Base-by-base conservation (phyloP, 2,888 invertebrate genomes). In the Epirrhoe alternata region DNA sequence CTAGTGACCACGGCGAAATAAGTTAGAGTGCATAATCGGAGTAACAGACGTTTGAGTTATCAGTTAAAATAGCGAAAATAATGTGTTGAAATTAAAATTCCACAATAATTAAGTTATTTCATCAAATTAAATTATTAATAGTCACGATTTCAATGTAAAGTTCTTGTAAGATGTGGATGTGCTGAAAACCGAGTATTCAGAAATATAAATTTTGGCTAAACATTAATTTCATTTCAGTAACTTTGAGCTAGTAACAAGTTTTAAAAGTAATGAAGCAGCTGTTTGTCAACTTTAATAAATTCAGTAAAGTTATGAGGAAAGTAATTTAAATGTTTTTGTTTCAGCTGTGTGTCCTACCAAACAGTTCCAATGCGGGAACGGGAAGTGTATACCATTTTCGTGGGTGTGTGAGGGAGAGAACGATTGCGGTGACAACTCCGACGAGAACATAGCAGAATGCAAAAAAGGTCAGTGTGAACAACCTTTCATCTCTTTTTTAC, bases 361-460 rank as follows among this genome's bases (percentile, higher is more conserved):
- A 86, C 97, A 97, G 86, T 97, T 97, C 86, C 95, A 94, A 79
- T 97, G 97, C 86, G 93, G 89, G 75, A 95, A 95, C 85, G 96
- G 95, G 75, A 94, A 94, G 76, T 97, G 97, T 87, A 96, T 97
- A 87, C 96, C 97, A 17, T 92, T 95, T 69, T 94, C 95, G 68
- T 97, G 96, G 94, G 94, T 96, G 72, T 97, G 97, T 85, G 97
- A 97, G 84, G 95, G 96, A 63, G 95, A 95, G 58, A 94, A 95
- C 77, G 97, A 98, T 86, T 97, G 97, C 87, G 94, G 92, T 55
- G 97, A 97, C 89, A 95, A 95, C 81, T 96, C 97, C n/a, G 97
- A 97, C 86, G 97, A 97, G 89, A 94, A 94, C 79, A 91, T 94
- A 62, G 94, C 94, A 73, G 94, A 95, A 87, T 97, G 97, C 88